Percentiles rank a stretch among this genome's conserved stretches.
phyloP scores from a whole-genome alignment of 1,140 invertebrate genomes.

The Argopecten irradians region DNA sequence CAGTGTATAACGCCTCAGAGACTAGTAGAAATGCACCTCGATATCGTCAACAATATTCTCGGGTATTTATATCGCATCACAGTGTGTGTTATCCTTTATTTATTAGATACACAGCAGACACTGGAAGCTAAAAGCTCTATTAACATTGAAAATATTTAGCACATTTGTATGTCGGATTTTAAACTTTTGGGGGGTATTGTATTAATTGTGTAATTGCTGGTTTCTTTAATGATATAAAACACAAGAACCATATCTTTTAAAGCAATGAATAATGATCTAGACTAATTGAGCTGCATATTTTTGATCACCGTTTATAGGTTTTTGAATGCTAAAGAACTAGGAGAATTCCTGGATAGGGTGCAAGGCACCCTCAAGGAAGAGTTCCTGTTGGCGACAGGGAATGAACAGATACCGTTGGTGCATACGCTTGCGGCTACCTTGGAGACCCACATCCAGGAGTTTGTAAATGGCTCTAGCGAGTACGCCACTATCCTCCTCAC shows the following conservation, averaged over 20 bases:
- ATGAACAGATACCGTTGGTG: not conserved
- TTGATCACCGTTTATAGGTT: not conserved
- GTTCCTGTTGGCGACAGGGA: not conserved
- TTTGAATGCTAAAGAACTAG: not conserved
- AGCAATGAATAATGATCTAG: too few species aligned
- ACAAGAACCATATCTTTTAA: too few species aligned
- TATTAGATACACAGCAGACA: too few species aligned
- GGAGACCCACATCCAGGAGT: not conserved
- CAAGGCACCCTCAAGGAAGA: not conserved
- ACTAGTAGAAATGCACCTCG: not conserved
- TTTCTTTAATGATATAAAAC: too few species aligned
- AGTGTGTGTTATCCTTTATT: not conserved
- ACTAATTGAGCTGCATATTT: too few species aligned
- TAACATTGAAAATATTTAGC: too few species aligned
- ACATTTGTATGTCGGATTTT: too few species aligned
- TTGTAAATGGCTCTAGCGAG: not conserved
- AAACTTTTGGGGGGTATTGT: too few species aligned
- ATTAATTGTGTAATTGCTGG: too few species aligned
- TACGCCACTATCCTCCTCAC: not conserved
- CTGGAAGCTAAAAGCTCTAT: too few species aligned
- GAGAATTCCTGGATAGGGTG: not conserved
- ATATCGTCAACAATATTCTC: not conserved
- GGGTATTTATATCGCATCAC: too few species aligned
- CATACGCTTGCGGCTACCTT: not conserved
- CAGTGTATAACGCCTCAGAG: not conserved